Conservation (phyloP, 2,888 invertebrate species). For the Magallana nippona region DNA sequence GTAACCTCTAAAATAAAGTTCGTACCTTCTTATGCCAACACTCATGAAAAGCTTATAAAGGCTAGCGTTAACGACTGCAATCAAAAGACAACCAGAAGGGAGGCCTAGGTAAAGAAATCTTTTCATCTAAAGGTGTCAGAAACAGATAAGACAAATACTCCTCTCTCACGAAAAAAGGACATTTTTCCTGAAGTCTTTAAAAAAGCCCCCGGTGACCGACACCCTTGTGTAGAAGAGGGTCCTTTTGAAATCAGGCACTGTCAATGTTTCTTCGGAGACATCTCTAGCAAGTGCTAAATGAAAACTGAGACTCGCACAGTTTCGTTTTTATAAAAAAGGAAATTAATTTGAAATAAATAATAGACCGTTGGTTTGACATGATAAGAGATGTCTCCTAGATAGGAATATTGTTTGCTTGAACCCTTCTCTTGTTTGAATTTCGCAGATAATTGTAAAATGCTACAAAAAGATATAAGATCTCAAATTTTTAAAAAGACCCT, state of each 20-base stretch:
- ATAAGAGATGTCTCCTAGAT: slow-evolving; percentile 29
- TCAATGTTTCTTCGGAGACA: neutral
- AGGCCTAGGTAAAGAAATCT: neutral
- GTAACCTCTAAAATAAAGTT: too few relatives aligned
- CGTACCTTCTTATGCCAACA: too few relatives aligned
- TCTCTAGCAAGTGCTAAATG: slow-evolving; percentile 16
- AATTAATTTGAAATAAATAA: slow-evolving; percentile 12
- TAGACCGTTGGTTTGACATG: slow-evolving; percentile 1
- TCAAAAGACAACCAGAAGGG: too few relatives aligned
- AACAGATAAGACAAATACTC: neutral
- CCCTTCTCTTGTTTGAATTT: slow-evolving; percentile 23
- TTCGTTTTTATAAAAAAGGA: slow-evolving; percentile 14
- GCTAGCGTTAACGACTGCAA: too few relatives aligned
- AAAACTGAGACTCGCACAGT: slow-evolving; percentile 23
- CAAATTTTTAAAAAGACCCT: too few relatives aligned
- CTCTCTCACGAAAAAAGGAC: neutral
- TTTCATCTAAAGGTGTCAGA: neutral
- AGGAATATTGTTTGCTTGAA: slow-evolving; percentile 8
- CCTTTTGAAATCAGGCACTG: neutral
- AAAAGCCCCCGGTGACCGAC: neutral
- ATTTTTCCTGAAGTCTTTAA: neutral
- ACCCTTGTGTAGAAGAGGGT: neutral
- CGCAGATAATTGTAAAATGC: slow-evolving; percentile 10
- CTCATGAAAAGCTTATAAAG: too few relatives aligned
- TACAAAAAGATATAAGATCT: neutral